Conservation (phyloP, 2,797 vertebrate species). For the Coccyzus lansbergi region DNA sequence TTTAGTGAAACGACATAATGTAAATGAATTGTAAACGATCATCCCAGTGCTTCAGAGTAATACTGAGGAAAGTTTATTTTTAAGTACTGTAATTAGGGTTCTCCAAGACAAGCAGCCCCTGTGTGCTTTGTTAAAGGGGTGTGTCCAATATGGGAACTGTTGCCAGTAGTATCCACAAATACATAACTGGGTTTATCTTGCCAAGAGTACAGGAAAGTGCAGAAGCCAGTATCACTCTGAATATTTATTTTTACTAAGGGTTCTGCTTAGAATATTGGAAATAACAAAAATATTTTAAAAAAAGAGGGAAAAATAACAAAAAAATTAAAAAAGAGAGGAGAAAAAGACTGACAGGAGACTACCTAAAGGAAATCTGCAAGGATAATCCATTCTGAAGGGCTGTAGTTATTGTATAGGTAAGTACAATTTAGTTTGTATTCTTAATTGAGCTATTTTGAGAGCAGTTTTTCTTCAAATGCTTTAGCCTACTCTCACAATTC, state of each 20-base stretch:
- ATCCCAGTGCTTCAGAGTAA: neutral
- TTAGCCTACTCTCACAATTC: slow-evolving; percentile 9
- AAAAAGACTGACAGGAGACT: neutral
- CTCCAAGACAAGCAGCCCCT: neutral
- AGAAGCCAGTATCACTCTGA: neutral
- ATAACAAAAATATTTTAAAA: neutral
- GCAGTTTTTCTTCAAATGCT: slow-evolving; percentile 22
- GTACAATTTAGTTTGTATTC: neutral
- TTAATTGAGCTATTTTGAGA: slow-evolving; percentile 34
- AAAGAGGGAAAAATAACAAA: no score
- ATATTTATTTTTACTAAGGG: neutral
- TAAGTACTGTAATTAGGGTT: neutral
- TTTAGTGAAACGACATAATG: neutral
- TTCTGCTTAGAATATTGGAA: neutral
- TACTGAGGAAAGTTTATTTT: neutral
- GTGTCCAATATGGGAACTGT: rapidly evolving
- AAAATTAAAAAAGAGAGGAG: rapidly evolving
- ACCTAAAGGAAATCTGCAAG: neutral
- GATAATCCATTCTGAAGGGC: neutral
- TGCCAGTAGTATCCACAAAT: neutral
- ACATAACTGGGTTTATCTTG: neutral
- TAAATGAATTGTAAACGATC: neutral
- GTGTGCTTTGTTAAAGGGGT: neutral
- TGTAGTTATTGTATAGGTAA: neutral
- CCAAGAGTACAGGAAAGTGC: neutral